These are phyloP conservation scores for Coracias cyanogaster DNA, from an alignment of 2,797 vertebrate genomes.

Conservation along the genomic window DNA sequence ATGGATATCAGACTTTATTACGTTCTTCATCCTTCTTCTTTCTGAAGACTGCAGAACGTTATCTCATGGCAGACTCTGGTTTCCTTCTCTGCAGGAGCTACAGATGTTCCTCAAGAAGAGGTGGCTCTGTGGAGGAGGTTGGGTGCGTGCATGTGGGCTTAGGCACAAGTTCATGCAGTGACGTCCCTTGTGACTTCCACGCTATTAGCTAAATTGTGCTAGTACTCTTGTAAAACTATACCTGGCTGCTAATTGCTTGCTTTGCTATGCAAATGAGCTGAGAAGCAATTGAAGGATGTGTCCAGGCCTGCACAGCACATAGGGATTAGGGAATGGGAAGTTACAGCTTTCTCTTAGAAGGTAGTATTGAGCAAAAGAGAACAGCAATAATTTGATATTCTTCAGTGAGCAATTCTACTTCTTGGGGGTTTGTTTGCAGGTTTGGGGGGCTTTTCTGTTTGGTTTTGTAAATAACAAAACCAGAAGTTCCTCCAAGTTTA, in stretches of 20 bases:
- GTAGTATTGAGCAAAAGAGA: not conserved
- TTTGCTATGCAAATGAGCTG: not conserved
- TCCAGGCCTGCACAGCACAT: not conserved
- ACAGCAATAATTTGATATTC: not conserved
- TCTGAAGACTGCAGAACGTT: not conserved
- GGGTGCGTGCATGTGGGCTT: fast-evolving
- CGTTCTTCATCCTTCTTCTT: not conserved
- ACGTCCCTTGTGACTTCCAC: not conserved
- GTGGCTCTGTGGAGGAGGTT: not conserved
- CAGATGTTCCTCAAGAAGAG: not conserved
- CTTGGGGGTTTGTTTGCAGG: not conserved
- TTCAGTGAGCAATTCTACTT: not conserved
- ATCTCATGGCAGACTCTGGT: not conserved
- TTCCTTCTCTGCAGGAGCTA: not conserved
- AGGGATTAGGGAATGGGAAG: not conserved
- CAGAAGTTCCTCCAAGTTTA: not conserved
- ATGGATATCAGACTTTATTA: fast-evolving
- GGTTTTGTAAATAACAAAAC: not conserved
- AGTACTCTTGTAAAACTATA: not conserved
- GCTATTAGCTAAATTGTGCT: not conserved
- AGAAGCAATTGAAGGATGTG: not conserved
- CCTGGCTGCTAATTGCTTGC: not conserved
- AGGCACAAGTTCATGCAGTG: not conserved
- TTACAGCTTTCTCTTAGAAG: not conserved
- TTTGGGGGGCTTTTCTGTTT: not conserved